Percentiles rank a stretch among this genome's conserved stretches.
Conservation (phyloP, 2,797 vertebrate genomes). For the Tapirus indicus region DNA sequence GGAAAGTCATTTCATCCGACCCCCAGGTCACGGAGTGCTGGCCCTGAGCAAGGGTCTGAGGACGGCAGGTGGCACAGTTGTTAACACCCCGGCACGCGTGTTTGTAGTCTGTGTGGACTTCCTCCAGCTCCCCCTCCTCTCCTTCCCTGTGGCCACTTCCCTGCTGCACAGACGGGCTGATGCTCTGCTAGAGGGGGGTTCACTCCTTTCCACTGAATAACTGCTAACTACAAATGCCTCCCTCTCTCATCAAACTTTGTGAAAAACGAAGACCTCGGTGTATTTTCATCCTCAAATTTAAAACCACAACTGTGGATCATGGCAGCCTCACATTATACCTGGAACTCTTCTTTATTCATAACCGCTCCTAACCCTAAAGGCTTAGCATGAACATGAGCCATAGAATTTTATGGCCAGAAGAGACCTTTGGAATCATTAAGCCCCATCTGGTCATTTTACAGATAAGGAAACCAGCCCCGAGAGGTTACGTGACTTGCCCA, state of each 20-base stretch:
- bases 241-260: background rate
- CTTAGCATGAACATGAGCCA: background rate
- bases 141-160: background rate
- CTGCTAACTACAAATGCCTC: background rate
- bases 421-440: background rate
- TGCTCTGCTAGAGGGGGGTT: background rate
- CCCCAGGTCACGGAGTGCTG: background rate
- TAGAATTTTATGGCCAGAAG: background rate
- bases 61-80: background rate
- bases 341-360: background rate
- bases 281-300: background rate
- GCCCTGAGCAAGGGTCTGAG: background rate
- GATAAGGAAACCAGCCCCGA: background rate
- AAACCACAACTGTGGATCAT: background rate
- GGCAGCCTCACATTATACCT: background rate
- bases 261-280: background rate
- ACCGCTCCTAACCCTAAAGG: background rate
- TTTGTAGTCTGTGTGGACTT: background rate
- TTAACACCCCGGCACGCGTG: accelerated
- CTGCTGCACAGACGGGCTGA: background rate
- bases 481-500: background rate
- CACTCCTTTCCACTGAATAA: background rate
- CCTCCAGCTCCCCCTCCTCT: background rate
- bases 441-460: background rate
- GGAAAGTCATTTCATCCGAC: background rate